A percentile compares a stretch with the other conserved stretches of the same genome.
phyloP scores from a whole-genome alignment of 2,113 vertebrate genomes.

The Pangasianodon hypophthalmus region DNA sequence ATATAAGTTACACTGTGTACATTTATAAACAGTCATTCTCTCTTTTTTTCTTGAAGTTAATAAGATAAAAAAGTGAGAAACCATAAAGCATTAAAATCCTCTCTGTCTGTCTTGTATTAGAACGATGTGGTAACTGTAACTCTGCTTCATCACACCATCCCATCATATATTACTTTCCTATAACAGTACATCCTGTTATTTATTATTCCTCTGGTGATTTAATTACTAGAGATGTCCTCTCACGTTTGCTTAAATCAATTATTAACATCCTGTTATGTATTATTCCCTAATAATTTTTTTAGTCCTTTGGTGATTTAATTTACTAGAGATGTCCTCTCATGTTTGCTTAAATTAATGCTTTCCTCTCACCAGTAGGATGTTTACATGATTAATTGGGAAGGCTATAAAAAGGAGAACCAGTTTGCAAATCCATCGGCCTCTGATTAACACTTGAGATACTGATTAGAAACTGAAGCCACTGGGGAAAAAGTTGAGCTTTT shows the following conservation, averaged over 20 bases:
- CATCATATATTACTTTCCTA: not conserved
- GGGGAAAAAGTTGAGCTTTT: not conserved
- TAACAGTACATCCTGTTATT: too few relatives aligned
- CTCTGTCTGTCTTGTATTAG: not conserved
- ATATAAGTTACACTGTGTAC: not conserved
- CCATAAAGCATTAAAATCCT: not conserved
- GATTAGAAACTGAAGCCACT: not conserved
- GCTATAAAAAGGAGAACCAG: not conserved
- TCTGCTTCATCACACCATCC: not conserved
- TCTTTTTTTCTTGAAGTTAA: not conserved
- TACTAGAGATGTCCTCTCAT: not conserved
- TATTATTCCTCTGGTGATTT: too few relatives aligned
- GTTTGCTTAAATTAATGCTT: not conserved
- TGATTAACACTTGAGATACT: not conserved
- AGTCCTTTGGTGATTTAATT: not conserved
- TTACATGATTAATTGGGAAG: conserved; percentile 20
- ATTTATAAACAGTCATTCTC: not conserved
- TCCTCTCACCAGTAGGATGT: not conserved
- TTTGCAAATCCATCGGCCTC: not conserved
- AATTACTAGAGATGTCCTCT: too few relatives aligned
- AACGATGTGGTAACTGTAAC: not conserved
- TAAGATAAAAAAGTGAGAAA: not conserved
- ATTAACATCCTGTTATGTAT: not conserved
- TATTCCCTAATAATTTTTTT: not conserved
- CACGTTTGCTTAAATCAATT: too few relatives aligned